Evolutionary conservation across 1,140 invertebrate genomes (phyloP).

Genomic region (Himalopsyche phryganea): DNA sequence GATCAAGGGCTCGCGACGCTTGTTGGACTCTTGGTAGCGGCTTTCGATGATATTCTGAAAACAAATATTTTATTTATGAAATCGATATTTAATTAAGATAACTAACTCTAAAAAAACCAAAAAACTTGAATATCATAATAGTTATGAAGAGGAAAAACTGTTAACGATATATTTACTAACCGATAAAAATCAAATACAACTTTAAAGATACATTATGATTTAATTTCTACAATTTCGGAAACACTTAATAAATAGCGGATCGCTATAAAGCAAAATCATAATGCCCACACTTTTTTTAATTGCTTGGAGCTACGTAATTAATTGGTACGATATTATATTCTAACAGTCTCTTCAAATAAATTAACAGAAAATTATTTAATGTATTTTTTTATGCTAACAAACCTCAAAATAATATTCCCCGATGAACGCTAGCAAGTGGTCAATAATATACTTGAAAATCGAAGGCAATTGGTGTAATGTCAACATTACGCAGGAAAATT

Average conservation of each 20-base stretch:
- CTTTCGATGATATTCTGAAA: slow-evolving; percentile 38
- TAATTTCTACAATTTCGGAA: no score
- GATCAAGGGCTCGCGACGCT: slow-evolving; percentile 41
- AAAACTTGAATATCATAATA: neutral
- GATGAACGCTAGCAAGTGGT: neutral
- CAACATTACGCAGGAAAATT: slow-evolving; percentile 6
- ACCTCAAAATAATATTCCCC: slow-evolving; percentile 17
- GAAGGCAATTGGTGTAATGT: slow-evolving; percentile 13
- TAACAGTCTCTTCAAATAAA: no score
- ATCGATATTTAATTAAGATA: neutral
- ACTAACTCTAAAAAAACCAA: neutral
- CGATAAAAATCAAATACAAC: neutral
- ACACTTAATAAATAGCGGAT: no score
- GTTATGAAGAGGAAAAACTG: neutral
- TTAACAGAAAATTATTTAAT: no score
- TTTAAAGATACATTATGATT: neutral
- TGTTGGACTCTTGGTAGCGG: slow-evolving; percentile 3
- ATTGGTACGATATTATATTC: no score
- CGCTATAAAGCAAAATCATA: no score
- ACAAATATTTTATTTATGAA: slow-evolving; percentile 28
- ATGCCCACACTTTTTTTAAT: no score
- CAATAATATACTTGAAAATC: slow-evolving; percentile 1
- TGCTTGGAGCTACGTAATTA: no score
- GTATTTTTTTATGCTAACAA: no score
- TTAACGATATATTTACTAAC: neutral